Evolutionary conservation across 2,113 vertebrate species (phyloP), one percentile per base, ranked within the genome.

Genomic region (Psammodynastes pulverulentus): DNA sequence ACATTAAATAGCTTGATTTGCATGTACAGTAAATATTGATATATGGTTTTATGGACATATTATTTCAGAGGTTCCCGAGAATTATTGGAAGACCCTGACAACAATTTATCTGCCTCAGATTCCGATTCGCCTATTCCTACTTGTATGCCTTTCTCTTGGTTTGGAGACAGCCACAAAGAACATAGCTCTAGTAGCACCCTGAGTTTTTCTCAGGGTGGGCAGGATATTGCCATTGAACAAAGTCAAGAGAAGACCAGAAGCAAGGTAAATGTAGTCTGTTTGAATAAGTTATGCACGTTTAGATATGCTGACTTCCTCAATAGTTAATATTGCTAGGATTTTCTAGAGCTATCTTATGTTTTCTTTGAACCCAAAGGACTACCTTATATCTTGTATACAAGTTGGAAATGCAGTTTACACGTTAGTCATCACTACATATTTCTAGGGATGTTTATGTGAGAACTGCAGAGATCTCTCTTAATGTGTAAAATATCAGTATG

Each of bases 101-200:
- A 98, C 91, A 98, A 98, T 93, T 89, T 98, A 0, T 98, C 98
- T 56, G 98, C 98, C 13, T 98, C 98, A 7, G 98, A 98, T 87
- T 99, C 98, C 0, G 97, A 98, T 97, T 98, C 98, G 3, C 98
- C 98, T 91, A 98, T 98, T 94, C 98, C 98, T 17, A 98, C 98
- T 84, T 99, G 98, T 89, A 98, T 99, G 98, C 98, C 98, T 89
- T 99, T 99, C 96, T 98, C 98, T 95, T 99, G 98, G 98, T 99
- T 99, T 95, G 98, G 98, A 92, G 98, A 99, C 95, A 98, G 98
- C 96, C 98, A 98, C 87, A 97, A 97, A 93, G 98, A 99, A 93
- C 98, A 97, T 0, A 96, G 97, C 10, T 98, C 98, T 62, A 98
- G 97, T 91, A 98, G 97, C 95, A 98, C 97, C 90, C 95, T 98